phyloP scores from a whole-genome alignment of 2,797 vertebrate genomes.

The Tauraco hartlaubi region DNA sequence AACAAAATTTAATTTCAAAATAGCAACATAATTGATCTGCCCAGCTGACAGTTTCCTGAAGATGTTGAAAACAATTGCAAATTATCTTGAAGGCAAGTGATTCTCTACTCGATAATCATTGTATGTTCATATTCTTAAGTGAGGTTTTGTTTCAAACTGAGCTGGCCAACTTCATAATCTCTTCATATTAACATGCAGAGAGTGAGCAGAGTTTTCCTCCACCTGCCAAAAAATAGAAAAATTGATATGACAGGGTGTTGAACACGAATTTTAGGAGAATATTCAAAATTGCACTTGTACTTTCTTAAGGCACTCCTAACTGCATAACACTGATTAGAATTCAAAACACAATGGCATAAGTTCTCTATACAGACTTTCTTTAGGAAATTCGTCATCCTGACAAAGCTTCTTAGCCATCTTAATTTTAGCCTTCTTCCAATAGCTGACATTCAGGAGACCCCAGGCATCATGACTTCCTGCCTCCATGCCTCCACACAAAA shows the following conservation, averaged over 20 bases:
- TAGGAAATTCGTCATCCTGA: neutral
- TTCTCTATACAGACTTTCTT: neutral
- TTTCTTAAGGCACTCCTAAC: neutral
- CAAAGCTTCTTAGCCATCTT: neutral
- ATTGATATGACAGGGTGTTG: neutral
- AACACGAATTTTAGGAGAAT: neutral
- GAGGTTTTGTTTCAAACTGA: neutral
- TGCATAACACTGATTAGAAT: neutral
- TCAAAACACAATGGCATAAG: neutral
- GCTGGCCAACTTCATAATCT: neutral
- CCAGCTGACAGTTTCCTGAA: neutral
- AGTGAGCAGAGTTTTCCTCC: neutral
- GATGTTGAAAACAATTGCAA: neutral
- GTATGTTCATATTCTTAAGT: neutral
- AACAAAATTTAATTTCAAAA: conserved; percentile 6
- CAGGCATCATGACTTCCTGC: neutral
- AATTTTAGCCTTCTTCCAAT: neutral
- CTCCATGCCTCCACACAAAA: neutral
- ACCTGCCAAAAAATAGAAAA: neutral
- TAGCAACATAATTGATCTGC: neutral
- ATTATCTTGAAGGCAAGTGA: neutral
- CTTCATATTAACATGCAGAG: neutral
- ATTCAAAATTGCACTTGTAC: neutral
- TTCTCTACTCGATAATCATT: neutral
- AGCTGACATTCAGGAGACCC: neutral